Percentiles rank a stretch among this genome's conserved stretches.
Conservation (phyloP, 2,113 vertebrate species). For the Solea senegalensis region DNA sequence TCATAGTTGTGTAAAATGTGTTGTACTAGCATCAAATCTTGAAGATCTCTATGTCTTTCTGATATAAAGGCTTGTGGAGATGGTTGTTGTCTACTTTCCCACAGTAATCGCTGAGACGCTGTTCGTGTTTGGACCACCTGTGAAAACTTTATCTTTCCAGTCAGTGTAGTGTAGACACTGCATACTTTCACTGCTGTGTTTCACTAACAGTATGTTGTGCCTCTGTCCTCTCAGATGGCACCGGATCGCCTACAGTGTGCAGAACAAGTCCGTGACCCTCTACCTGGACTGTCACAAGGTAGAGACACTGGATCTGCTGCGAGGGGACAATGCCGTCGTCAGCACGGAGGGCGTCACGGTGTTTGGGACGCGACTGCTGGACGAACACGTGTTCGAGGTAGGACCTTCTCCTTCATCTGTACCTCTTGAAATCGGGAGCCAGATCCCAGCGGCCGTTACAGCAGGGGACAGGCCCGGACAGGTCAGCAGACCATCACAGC, state of each 20-base stretch:
- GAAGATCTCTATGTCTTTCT: no score
- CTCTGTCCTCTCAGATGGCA: conserved; percentile 86
- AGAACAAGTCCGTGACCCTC: conserved; percentile 81
- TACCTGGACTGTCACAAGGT: conserved; percentile 85
- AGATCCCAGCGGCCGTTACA: no score
- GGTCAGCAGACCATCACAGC: not conserved
- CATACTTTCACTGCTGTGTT: no score
- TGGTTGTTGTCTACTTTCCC: no score
- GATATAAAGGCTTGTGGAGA: no score
- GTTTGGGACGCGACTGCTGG: conserved; percentile 85
- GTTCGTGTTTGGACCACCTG: no score
- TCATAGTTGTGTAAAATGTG: no score
- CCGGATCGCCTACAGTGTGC: conserved; percentile 87
- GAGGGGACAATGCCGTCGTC: conserved; percentile 77
- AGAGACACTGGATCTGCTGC: conserved; percentile 75
- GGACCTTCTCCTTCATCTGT: not conserved
- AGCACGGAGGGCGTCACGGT: conserved; percentile 86
- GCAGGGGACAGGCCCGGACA: not conserved
- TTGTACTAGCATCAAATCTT: no score
- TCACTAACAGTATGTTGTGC: not conserved
- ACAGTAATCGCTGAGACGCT: no score
- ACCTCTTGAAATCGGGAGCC: no score
- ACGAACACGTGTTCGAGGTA: conserved; percentile 90
- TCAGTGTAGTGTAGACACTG: no score
- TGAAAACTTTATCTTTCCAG: no score